phyloP scores from a whole-genome alignment of 2,888 invertebrate genomes.

The Melipona bicolor region DNA sequence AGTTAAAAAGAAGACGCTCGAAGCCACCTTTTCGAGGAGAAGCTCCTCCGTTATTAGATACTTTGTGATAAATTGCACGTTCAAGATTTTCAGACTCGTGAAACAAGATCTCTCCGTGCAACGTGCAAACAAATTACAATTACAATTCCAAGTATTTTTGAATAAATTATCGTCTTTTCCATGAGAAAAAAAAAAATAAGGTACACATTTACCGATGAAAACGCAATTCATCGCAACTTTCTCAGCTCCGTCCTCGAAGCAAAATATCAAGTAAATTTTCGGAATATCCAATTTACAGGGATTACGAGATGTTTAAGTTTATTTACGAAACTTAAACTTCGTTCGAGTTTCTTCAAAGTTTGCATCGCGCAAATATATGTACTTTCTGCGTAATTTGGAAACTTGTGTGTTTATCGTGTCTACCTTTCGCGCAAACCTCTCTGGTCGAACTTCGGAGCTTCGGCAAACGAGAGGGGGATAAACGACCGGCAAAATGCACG shows the following conservation, averaged over 20 bases:
- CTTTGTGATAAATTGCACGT: constrained; percentile 1
- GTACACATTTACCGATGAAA: not conserved
- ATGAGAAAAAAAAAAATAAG: not conserved
- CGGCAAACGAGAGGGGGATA: not conserved
- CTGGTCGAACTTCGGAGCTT: not conserved
- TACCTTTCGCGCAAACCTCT: not conserved
- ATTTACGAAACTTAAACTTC: not conserved
- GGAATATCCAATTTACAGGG: not conserved
- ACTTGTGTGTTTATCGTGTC: not conserved
- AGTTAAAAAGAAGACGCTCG: constrained; percentile 26
- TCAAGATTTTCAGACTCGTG: constrained; percentile 3
- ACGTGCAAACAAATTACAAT: no score
- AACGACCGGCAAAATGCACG: not conserved
- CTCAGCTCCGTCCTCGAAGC: not conserved
- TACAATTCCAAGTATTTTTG: no score
- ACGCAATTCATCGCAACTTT: not conserved
- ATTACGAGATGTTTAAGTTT: constrained; percentile 1
- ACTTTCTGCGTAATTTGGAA: constrained; percentile 8
- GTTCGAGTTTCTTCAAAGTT: not conserved
- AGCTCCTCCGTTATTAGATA: constrained; percentile 6
- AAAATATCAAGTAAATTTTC: not conserved
- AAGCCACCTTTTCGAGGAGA: constrained; percentile 5
- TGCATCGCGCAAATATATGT: constrained; percentile 4
- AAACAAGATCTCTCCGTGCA: not conserved
- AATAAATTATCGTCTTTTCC: no score